Evolutionary conservation across 35 echinoderm and acorn worm genomes (phyloP), one percentile per base, ranked within the genome.

Genomic region (Heliocidaris erythrogramma): DNA sequence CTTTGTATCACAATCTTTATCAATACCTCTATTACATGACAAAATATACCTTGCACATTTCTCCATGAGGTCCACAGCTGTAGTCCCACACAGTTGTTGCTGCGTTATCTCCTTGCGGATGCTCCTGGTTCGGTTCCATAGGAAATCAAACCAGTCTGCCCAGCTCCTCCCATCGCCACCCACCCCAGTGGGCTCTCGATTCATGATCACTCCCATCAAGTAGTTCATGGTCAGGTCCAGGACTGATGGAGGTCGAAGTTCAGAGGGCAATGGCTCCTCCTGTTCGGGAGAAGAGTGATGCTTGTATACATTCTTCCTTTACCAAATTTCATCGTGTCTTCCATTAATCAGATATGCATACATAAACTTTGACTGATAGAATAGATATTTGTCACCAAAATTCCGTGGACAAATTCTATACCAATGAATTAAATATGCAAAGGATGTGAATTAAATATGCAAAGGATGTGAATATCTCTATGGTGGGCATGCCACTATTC

Each of bases 101-200:
- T 99, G 98, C 2, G 96, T 99, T 6, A 99, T 97, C 65, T 99
- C 98, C 94, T 99, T 99, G 31, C 98, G 90, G 29, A 99, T 97
- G 21, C 97, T 96, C 94, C 98, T 94, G 14, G 96, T 97, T 2
- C 98, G 60, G 95, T 96, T 96, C 98, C 98, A 99, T 9, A 99
- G 78, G 92, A 99, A 99, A 94, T 97, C 97, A 59, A 97, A 99
- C 98, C 98, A 99, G 49, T 97, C 98, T 5, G 94, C 96, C 97
- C 98, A 99, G 9, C 89, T 93, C 93, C 90, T 35, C 31, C 89
- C 89, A 49, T 91, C 89, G 35, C 85, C 92, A 1, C 95, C 97
- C 47, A 88, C 32, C 2, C 94, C 93, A 29, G 56, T 84, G 7
- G 87, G 87, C 9, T 50, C 94, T 31, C 59, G 89, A 69, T 99